phyloP scores from a whole-genome alignment of 2,888 invertebrate species.

The Netelia fuscicornis region DNA sequence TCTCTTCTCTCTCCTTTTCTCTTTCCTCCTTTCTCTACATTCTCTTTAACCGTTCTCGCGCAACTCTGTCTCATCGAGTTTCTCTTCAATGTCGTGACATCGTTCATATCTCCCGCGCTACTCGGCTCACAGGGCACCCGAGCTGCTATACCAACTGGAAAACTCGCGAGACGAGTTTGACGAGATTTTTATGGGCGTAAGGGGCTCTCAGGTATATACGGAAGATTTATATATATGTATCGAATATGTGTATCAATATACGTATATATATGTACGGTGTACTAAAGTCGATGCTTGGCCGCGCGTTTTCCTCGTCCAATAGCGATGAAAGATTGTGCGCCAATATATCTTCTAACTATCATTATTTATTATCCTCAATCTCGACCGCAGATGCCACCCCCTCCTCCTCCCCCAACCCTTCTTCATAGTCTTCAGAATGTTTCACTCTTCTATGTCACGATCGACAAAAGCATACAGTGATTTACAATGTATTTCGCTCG shows the following conservation, averaged over 20 bases:
- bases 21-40: not conserved
- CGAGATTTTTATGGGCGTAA: constrained; percentile 66
- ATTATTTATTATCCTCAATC: constrained; percentile 61
- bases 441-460: constrained; percentile 42
- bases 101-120: constrained; percentile 55
- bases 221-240: constrained; percentile 8
- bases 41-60: constrained; percentile 12
- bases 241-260: not conserved
- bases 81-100: constrained; percentile 58
- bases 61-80: constrained; percentile 44
- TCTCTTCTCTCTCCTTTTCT: constrained; percentile 38
- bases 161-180: constrained; percentile 67
- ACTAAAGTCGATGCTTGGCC: constrained; percentile 43
- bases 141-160: constrained; percentile 57
- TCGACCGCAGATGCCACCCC: constrained; percentile 25
- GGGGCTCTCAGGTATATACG: constrained; percentile 14
- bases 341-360: constrained; percentile 60
- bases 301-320: not conserved
- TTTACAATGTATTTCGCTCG: constrained; percentile 44
- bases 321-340: constrained; percentile 59
- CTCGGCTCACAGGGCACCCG: constrained; percentile 24
- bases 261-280: not conserved
- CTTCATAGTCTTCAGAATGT: constrained; percentile 46
- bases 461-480: constrained; percentile 27
- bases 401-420: not conserved